Conservation (phyloP, 1,140 invertebrate species). For the Harpegnathos saltator region DNA sequence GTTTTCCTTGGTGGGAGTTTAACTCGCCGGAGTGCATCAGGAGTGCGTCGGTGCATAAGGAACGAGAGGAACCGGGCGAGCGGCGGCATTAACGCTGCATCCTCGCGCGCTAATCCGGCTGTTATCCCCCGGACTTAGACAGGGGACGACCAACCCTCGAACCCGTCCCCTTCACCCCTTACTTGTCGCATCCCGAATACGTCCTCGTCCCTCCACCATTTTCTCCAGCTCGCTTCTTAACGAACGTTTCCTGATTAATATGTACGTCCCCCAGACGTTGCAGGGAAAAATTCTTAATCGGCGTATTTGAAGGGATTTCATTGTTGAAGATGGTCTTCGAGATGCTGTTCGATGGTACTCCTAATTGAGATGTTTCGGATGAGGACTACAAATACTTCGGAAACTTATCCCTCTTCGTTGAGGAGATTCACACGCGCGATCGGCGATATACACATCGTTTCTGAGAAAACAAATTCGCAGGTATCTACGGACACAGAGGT, state of each 20-base stretch:
- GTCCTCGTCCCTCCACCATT: constrained; percentile 21
- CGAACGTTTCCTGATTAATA: constrained; percentile 42
- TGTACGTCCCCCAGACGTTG: constrained; percentile 2
- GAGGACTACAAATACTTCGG: neutral
- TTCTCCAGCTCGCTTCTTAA: constrained; percentile 31
- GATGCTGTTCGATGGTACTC: neutral
- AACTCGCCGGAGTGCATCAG: constrained; percentile 56
- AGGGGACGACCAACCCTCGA: constrained; percentile 58
- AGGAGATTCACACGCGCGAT: too few relatives aligned
- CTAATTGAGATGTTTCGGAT: neutral
- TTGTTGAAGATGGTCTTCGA: neutral
- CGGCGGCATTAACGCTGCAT: constrained; percentile 66
- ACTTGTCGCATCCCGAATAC: constrained; percentile 30
- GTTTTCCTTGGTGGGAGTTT: constrained; percentile 71
- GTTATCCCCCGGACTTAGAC: constrained; percentile 72
- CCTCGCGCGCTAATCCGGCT: constrained; percentile 67
- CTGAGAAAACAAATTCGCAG: neutral
- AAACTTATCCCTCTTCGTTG: neutral
- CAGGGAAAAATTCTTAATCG: constrained; percentile 8
- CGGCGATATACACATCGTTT: neutral
- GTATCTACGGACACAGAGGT: neutral
- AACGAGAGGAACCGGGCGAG: constrained; percentile 25
- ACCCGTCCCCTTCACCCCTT: constrained; percentile 40
- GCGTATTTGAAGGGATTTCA: constrained; percentile 11
- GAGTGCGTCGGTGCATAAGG: constrained; percentile 59